phyloP scores from a whole-genome alignment of 2,888 invertebrate genomes.

The Tyria jacobaeae region DNA sequence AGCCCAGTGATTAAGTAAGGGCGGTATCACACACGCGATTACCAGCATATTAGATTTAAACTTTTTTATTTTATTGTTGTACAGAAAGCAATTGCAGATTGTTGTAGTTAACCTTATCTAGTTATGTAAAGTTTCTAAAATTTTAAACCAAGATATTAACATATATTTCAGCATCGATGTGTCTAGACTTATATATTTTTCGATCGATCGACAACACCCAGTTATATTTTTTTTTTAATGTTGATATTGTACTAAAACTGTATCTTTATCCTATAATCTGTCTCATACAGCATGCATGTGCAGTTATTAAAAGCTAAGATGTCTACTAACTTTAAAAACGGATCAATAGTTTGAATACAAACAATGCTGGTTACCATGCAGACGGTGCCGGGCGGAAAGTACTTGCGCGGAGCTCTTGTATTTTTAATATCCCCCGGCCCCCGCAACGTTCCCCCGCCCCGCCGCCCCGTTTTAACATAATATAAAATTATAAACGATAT shows the following conservation, averaged over 20 bases:
- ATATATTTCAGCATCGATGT: too few species aligned
- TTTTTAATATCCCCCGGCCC: slow-evolving; percentile 80
- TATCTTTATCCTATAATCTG: too few species aligned
- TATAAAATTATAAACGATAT: slow-evolving; percentile 86
- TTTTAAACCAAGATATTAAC: too few species aligned
- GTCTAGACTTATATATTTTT: too few species aligned
- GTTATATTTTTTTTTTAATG: too few species aligned
- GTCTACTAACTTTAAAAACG: slow-evolving; percentile 50
- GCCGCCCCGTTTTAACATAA: slow-evolving; percentile 80
- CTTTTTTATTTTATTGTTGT: neutral
- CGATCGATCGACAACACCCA: too few species aligned
- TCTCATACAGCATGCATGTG: slow-evolving; percentile 2
- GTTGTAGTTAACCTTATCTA: too few species aligned
- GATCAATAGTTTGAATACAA: slow-evolving; percentile 82
- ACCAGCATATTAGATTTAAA: neutral
- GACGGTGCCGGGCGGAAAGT: slow-evolving; percentile 72
- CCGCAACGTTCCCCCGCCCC: slow-evolving; percentile 43
- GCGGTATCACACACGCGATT: slow-evolving; percentile 18
- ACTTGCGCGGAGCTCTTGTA: slow-evolving; percentile 77
- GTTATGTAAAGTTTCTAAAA: too few species aligned
- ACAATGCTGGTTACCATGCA: slow-evolving; percentile 81
- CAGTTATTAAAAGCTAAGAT: slow-evolving; percentile 34
- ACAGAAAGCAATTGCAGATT: too few species aligned
- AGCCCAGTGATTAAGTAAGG: slow-evolving; percentile 37
- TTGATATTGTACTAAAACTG: too few species aligned